Base-by-base conservation (phyloP, 2,888 invertebrate species). In the Chymomyza amoena region DNA sequence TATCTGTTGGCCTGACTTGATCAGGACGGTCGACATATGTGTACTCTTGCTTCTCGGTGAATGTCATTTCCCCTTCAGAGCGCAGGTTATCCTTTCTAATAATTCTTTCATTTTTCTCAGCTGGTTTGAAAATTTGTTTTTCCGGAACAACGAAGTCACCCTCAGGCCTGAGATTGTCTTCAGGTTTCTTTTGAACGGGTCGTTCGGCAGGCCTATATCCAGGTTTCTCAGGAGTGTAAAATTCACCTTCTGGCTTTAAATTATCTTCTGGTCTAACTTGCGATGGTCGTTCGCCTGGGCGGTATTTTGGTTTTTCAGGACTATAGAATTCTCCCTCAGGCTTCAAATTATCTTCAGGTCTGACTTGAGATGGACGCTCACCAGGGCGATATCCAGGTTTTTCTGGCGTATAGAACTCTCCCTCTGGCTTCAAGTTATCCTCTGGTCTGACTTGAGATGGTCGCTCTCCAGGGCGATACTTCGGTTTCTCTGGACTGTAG, bases 291-390 rank as follows among this genome's bases (percentile, higher is more conserved):
- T 80, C 78, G 0, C 59, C 79, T 0, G 80, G 77, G 20, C 7
- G 61, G 25, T 69, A 83, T 0, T 9, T 15, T 0, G 64, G 52
- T 52, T 79, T 82, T 78, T 94, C 94, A 0, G 94, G 93, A 52
- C 61, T 80, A 20, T 92, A 92, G 66, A 93, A 93, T 16, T 91
- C 91, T 2, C 93, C 93, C 80, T 93, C 93, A 2, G 93, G 92
- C 69, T 89, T 90, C 0, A 95, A 90, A 87, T 95, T 95, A 80
- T 95, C 95, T 80, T 93, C 92, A 64, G 93, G 94, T 81, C 91
- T 93, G 0, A 93, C 93, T 50, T 93, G 92, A 0, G 59, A 52
- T 0, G 81, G 81, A 4, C 81, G 72, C 68, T 92, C 92, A 0
- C 70, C 85, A 0, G 79, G 75, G 20, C 39, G 92, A 16, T 87